These are phyloP conservation scores for Paratrypauchen microcephalus DNA, from an alignment of 2,797 vertebrate species.

Conservation along the genomic window DNA sequence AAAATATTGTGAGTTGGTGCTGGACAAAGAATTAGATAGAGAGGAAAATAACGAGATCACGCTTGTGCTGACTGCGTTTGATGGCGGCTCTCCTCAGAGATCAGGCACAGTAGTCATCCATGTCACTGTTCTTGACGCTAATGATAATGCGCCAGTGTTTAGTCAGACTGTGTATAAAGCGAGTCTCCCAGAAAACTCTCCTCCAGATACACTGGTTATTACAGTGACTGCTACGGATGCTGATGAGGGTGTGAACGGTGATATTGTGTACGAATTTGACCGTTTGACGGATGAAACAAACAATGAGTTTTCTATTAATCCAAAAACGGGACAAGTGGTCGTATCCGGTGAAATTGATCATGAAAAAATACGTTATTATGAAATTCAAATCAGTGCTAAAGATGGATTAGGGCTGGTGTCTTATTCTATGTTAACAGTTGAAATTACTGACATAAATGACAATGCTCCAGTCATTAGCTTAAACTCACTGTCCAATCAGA, in stretches of 20 bases:
- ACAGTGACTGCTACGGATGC: too few species aligned
- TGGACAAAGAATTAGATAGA: constrained; percentile 8
- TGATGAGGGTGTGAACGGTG: too few species aligned
- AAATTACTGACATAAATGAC: neutral
- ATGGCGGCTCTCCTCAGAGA: constrained; percentile 70
- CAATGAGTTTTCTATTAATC: constrained; percentile 37
- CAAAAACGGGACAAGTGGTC: constrained; percentile 34
- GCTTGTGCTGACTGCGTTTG: constrained; percentile 29
- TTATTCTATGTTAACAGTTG: neutral
- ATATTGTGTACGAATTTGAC: too few species aligned
- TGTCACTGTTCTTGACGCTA: constrained; percentile 63
- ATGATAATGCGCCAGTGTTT: constrained; percentile 74
- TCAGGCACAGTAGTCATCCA: constrained; percentile 54
- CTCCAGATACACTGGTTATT: constrained; percentile 48
- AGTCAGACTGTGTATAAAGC: constrained; percentile 61
- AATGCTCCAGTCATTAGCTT: neutral
- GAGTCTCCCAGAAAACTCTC: constrained; percentile 64
- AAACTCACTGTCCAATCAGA: neutral
- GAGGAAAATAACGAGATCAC: neutral
- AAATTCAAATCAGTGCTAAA: neutral
- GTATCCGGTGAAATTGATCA: constrained; percentile 11
- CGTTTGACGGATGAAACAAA: constrained; percentile 9
- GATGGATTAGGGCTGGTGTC: neutral
- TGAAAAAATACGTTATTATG: neutral
- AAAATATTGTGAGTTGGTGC: constrained; percentile 6